Conservation (phyloP, 2,113 vertebrate genomes). For the Mugil cephalus region DNA sequence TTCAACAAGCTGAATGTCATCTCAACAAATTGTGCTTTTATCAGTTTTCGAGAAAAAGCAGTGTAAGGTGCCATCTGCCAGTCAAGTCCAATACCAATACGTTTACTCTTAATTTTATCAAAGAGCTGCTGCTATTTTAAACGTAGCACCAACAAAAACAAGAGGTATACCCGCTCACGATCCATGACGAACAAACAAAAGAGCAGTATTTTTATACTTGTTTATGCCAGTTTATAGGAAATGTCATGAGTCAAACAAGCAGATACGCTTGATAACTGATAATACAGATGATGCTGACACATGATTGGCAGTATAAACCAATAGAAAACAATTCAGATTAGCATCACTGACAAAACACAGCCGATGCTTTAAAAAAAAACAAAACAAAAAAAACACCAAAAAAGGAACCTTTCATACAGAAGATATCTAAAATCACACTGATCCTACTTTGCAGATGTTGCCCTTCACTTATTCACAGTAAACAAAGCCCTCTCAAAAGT, state of each 20-base stretch:
- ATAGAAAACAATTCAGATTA: constrained; percentile 31
- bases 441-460: constrained; percentile 40
- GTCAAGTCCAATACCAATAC: constrained; percentile 57
- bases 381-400: background rate
- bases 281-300: constrained; percentile 22
- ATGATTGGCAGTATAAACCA: constrained; percentile 61
- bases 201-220: constrained; percentile 47
- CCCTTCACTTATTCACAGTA: constrained; percentile 45
- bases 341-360: constrained; percentile 25
- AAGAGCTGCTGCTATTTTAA: background rate
- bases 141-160: background rate
- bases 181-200: background rate
- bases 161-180: background rate
- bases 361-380: constrained; percentile 13
- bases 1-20: constrained; percentile 51
- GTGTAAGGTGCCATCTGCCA: constrained; percentile 50
- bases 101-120: constrained; percentile 22
- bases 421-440: constrained; percentile 36
- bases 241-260: constrained; percentile 18
- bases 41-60: constrained; percentile 32
- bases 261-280: constrained; percentile 21
- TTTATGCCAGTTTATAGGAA: constrained; percentile 15
- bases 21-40: constrained; percentile 48
- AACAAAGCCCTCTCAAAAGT: constrained; percentile 61
- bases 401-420: constrained; percentile 13